A percentile compares a stretch with the other conserved stretches of the same genome.
Conservation (phyloP, 2,113 vertebrate genomes). For the Hymenochirus boettgeri region DNA sequence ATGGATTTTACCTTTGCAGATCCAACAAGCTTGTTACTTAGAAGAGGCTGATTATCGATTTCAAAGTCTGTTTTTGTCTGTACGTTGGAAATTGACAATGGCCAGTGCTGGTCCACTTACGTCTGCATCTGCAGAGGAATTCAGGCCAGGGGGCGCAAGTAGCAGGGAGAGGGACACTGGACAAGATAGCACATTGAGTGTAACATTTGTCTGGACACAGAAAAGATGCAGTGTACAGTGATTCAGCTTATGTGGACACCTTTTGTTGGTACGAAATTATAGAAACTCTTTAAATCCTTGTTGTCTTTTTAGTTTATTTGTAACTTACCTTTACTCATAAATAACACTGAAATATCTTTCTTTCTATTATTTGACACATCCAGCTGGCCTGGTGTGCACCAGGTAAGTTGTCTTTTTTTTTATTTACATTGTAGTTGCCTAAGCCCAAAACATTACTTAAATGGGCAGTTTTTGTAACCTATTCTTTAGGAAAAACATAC, state of each 20-base stretch:
- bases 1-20: slow-evolving; percentile 2
- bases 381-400: slow-evolving; percentile 38
- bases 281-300: not conserved
- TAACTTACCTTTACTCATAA: no score
- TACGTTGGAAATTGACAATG: slow-evolving; percentile 57
- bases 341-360: not conserved
- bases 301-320: no score
- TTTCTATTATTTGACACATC: not conserved
- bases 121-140: slow-evolving; percentile 68
- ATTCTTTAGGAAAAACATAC: no score
- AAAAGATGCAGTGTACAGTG: slow-evolving; percentile 96
- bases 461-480: no score
- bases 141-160: slow-evolving; percentile 69
- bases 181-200: slow-evolving; percentile 96
- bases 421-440: no score
- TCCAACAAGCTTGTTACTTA: slow-evolving; percentile 23
- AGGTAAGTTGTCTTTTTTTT: slow-evolving; percentile 9
- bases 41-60: slow-evolving; percentile 36
- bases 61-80: slow-evolving; percentile 18
- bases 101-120: slow-evolving; percentile 74
- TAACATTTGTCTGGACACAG: slow-evolving; percentile 96
- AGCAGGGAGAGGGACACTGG: slow-evolving; percentile 67
- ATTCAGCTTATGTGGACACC: slow-evolving; percentile 95
- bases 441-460: no score
- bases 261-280: slow-evolving; percentile 82